These are phyloP conservation scores for Chloropsis cyanopogon DNA, from an alignment of 2,113 vertebrate species.

Conservation along the genomic window DNA sequence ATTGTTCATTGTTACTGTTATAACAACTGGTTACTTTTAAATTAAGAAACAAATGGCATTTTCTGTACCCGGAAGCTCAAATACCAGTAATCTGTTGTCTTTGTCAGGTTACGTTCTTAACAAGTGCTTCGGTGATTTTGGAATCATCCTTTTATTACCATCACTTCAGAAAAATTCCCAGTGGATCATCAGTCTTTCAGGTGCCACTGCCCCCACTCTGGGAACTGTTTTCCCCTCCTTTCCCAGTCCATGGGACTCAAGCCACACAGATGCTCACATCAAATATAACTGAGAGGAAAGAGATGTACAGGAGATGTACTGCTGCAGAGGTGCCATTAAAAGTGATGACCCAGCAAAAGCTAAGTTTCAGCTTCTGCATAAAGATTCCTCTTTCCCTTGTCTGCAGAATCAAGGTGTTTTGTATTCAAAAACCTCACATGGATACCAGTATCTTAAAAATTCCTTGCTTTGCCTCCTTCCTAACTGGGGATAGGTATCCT, in stretches of 20 bases:
- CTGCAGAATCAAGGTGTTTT: neutral
- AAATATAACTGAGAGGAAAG: neutral
- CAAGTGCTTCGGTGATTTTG: neutral
- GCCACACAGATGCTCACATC: neutral
- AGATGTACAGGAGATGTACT: neutral
- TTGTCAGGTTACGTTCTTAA: neutral
- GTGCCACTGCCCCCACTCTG: neutral
- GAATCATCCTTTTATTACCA: neutral
- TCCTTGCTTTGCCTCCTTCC: neutral
- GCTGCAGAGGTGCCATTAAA: neutral
- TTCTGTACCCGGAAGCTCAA: neutral
- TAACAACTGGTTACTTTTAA: neutral
- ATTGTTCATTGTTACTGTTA: neutral
- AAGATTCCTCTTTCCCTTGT: neutral
- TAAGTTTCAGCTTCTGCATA: neutral
- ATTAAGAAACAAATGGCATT: neutral
- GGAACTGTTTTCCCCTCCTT: neutral
- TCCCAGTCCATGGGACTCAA: neutral
- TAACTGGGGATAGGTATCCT: accelerated
- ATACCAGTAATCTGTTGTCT: neutral
- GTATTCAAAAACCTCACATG: neutral
- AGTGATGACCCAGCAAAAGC: neutral
- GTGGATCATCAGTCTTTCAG: neutral
- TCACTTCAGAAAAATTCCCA: neutral
- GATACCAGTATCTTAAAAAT: neutral